phyloP scores from a whole-genome alignment of 2,888 invertebrate species.

The Dryocosmus kuriphilus region DNA sequence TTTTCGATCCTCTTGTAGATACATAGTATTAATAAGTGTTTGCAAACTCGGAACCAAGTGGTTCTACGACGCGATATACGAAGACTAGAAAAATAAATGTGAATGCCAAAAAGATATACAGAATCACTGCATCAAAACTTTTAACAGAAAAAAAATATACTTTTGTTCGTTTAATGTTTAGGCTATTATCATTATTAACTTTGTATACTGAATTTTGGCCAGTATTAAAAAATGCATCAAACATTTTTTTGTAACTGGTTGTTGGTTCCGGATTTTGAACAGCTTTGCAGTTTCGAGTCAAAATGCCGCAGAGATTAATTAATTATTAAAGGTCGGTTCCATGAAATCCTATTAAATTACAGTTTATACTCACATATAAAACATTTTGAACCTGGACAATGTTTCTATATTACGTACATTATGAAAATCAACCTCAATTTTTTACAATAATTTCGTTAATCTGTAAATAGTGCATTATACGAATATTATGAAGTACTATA shows the following conservation, averaged over 20 bases:
- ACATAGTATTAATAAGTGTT: constrained; percentile 24
- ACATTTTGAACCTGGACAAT: neutral
- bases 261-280: neutral
- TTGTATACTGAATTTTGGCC: neutral
- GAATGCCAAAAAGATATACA: constrained; percentile 31
- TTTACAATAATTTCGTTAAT: neutral
- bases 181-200: neutral
- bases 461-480: constrained; percentile 2
- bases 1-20: constrained; percentile 10
- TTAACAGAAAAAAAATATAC: neutral
- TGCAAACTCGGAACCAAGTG: constrained; percentile 16
- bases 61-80: constrained; percentile 24
- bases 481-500: neutral
- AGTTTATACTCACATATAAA: neutral
- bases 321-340: neutral
- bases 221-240: neutral
- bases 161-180: constrained; percentile 1
- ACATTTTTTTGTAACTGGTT: neutral
- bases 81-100: constrained; percentile 15
- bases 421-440: neutral
- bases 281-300: neutral
- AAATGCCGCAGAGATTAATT: neutral
- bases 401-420: neutral
- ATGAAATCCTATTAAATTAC: neutral
- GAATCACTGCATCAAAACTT: neutral